Evolutionary conservation across 2,797 vertebrate genomes (phyloP).

Genomic region (Crocodylus rhombifer): DNA sequence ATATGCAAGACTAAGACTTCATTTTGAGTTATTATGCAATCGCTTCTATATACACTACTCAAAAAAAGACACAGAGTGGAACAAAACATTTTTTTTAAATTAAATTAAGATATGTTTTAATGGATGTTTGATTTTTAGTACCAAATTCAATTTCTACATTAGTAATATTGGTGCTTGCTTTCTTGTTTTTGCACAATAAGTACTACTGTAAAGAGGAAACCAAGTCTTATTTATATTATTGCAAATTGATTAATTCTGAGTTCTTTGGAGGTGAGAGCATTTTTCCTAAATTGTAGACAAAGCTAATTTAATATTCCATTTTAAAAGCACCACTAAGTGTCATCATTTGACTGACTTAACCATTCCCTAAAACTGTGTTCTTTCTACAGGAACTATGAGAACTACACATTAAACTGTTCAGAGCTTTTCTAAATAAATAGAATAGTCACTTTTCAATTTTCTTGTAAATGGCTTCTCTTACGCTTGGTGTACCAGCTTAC

Average conservation of each 20-base stretch:
- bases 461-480: not conserved
- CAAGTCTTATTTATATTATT: constrained; percentile 35
- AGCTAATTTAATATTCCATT: not conserved
- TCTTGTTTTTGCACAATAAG: not conserved
- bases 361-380: not conserved
- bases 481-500: not conserved
- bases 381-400: not conserved
- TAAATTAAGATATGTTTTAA: too few species aligned
- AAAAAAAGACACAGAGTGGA: too few species aligned
- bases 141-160: not conserved
- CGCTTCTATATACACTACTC: too few species aligned
- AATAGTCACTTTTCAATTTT: not conserved
- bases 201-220: not conserved
- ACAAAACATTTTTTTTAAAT: too few species aligned
- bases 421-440: not conserved
- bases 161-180: not conserved
- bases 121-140: too few species aligned
- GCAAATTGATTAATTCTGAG: not conserved
- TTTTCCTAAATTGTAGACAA: not conserved
- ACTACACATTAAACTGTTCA: not conserved
- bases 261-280: not conserved
- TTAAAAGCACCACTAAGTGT: not conserved
- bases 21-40: too few species aligned
- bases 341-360: not conserved
- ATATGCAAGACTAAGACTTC: too few species aligned